Conservation (phyloP, 1,140 invertebrate species). For the Papilio xuthus region DNA sequence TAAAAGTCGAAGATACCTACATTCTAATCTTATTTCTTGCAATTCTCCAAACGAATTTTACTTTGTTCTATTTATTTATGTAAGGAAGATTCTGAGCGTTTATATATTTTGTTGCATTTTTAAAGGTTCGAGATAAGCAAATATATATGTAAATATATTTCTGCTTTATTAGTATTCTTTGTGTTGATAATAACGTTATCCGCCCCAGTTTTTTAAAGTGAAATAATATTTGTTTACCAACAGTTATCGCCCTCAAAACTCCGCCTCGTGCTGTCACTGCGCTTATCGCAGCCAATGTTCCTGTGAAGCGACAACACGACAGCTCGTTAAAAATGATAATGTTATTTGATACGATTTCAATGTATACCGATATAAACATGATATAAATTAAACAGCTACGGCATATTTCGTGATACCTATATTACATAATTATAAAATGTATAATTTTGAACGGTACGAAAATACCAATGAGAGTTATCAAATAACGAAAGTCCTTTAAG, state of each 20-base stretch:
- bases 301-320: slow-evolving; percentile 4
- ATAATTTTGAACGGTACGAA: not conserved
- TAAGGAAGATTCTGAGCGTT: not conserved
- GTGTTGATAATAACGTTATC: not conserved
- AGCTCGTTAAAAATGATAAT: not conserved
- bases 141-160: not conserved
- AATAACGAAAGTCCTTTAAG: slow-evolving; percentile 6
- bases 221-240: slow-evolving; percentile 14
- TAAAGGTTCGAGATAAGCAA: not conserved
- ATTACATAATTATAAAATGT: not conserved
- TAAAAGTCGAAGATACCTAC: not conserved
- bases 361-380: not conserved
- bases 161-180: not conserved
- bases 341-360: slow-evolving; percentile 10
- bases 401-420: not conserved
- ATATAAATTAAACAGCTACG: not conserved
- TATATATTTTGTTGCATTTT: not conserved
- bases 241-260: slow-evolving; percentile 20
- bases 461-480: not conserved
- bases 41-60: not conserved
- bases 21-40: not conserved
- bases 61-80: not conserved
- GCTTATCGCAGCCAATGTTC: slow-evolving; percentile 32
- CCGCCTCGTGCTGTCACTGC: not conserved
- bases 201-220: not conserved